phyloP scores from a whole-genome alignment of 2,797 vertebrate species.

The Knipowitschia caucasica region DNA sequence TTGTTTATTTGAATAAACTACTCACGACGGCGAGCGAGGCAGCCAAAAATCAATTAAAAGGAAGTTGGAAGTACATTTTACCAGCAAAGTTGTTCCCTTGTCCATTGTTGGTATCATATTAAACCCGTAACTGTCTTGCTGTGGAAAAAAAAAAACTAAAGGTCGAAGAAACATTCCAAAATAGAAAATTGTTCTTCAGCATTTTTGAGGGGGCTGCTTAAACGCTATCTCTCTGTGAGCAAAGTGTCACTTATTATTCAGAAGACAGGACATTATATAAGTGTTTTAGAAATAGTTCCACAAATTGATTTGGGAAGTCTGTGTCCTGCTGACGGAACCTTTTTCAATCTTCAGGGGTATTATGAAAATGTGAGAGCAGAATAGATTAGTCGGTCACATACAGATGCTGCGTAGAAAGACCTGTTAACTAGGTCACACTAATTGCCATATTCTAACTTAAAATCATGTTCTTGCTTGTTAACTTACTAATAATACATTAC shows the following conservation, averaged over 20 bases:
- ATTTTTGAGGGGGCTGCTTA: slow-evolving; percentile 32
- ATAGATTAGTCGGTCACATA: slow-evolving; percentile 3
- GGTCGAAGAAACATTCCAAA: background rate
- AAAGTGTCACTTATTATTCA: slow-evolving; percentile 15
- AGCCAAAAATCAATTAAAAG: background rate
- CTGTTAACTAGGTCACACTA: background rate
- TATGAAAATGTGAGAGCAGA: background rate
- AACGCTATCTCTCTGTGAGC: slow-evolving; percentile 34
- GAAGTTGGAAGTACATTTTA: background rate
- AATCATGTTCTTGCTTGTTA: background rate
- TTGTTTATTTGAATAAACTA: slow-evolving; percentile 30
- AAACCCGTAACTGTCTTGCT: slow-evolving; percentile 17
- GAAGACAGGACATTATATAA: slow-evolving; percentile 2
- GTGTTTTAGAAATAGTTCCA: slow-evolving; percentile 6
- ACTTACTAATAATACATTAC: background rate
- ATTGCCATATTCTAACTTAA: background rate
- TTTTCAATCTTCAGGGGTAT: slow-evolving; percentile 5
- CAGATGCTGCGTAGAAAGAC: background rate
- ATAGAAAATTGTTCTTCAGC: slow-evolving; percentile 21
- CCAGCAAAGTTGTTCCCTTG: too few relatives aligned
- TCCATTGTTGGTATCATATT: too few relatives aligned
- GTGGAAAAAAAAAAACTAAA: slow-evolving; percentile 19
- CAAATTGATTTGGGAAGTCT: background rate
- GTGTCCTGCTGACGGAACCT: background rate
- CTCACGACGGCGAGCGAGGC: slow-evolving; percentile 5